phyloP scores from a whole-genome alignment of 1,140 invertebrate species.

The Physella acuta region DNA sequence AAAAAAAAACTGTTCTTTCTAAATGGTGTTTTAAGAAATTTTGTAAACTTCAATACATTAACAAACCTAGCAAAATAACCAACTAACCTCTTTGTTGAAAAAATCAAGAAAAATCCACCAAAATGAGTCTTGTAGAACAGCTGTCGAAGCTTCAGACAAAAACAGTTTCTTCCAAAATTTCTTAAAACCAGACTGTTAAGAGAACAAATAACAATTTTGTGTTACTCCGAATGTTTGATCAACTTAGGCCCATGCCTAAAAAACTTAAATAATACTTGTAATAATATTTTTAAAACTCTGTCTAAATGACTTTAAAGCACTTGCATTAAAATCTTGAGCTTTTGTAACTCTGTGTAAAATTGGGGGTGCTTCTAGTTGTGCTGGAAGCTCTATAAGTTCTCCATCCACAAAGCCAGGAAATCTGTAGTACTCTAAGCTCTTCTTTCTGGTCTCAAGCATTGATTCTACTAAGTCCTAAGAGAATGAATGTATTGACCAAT shows the following conservation, averaged over 20 bases:
- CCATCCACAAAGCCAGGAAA: conserved; percentile 54
- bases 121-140: conserved; percentile 55
- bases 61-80: too few species aligned
- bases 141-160: conserved; percentile 56
- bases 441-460: conserved; percentile 49
- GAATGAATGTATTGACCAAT: too few species aligned
- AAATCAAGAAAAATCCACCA: conserved; percentile 57
- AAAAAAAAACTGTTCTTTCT: not conserved
- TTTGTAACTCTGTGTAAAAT: conserved; percentile 54
- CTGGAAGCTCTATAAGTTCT: conserved; percentile 53
- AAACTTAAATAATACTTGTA: not conserved
- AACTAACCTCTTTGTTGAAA: conserved; percentile 46
- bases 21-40: not conserved
- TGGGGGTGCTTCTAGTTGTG: conserved; percentile 52
- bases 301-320: not conserved
- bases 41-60: too few species aligned
- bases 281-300: too few species aligned
- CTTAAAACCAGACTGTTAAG: conserved; percentile 52
- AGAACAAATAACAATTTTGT: not conserved
- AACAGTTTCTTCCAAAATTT: conserved; percentile 60
- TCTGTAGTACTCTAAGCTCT: conserved; percentile 48
- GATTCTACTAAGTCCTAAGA: conserved; percentile 51
- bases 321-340: conserved; percentile 56
- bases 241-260: not conserved
- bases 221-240: not conserved